Percentiles rank a stretch among this genome's conserved stretches.
phyloP scores from a whole-genome alignment of 2,888 invertebrate species.

The Thereva unica region DNA sequence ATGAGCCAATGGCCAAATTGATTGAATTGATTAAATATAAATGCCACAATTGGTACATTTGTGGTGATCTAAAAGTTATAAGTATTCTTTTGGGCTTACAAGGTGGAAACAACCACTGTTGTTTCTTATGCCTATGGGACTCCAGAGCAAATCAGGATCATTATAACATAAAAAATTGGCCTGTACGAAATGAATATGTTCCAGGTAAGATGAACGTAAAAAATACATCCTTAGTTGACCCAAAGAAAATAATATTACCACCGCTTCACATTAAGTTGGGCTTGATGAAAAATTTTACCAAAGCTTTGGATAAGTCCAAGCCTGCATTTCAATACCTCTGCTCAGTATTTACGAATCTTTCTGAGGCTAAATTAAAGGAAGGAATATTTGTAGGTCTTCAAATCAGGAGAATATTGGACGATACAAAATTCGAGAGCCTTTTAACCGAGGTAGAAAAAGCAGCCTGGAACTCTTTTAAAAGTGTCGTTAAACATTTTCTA shows the following conservation, averaged over 20 bases:
- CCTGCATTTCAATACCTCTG: neutral
- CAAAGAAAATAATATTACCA: slow-evolving; percentile 3
- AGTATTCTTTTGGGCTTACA: neutral
- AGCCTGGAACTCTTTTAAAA: neutral
- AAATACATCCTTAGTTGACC: neutral
- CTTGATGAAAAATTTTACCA: slow-evolving; percentile 9
- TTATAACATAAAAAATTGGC: neutral
- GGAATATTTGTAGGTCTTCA: neutral
- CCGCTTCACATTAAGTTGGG: neutral
- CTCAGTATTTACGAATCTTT: neutral
- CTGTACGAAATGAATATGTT: slow-evolving; percentile 6
- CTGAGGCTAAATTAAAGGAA: neutral
- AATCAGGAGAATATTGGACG: too few species aligned
- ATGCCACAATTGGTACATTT: neutral
- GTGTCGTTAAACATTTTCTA: neutral
- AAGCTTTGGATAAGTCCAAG: slow-evolving; percentile 1
- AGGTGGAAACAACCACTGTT: neutral
- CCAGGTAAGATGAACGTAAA: slow-evolving; percentile 1
- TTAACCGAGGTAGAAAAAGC: neutral
- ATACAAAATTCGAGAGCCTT: neutral
- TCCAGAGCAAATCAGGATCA: neutral
- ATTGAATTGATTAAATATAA: neutral
- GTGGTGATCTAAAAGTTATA: neutral
- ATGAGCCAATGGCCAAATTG: neutral
- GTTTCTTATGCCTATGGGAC: slow-evolving; percentile 10